These are phyloP conservation scores for Neosilurus mollespiculum DNA, from an alignment of 2,797 vertebrate genomes.

Conservation along the genomic window DNA sequence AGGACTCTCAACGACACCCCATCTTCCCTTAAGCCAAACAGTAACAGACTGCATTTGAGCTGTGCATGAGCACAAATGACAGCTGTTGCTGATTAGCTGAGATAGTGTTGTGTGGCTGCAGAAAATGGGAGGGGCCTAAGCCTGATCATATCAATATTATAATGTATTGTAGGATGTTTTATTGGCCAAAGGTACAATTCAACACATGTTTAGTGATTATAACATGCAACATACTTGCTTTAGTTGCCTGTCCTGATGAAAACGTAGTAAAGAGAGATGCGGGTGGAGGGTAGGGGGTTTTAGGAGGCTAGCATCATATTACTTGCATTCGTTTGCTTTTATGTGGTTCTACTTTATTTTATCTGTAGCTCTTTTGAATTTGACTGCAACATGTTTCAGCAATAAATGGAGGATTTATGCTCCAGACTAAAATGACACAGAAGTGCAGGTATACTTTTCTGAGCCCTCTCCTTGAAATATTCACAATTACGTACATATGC, in stretches of 20 bases:
- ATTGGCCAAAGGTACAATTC: background rate
- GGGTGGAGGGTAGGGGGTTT: background rate
- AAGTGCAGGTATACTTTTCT: background rate
- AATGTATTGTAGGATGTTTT: background rate
- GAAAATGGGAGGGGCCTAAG: background rate
- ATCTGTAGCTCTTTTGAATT: background rate
- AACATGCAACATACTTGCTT: background rate
- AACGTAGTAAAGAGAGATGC: background rate
- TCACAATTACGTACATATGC: background rate
- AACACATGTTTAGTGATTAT: background rate
- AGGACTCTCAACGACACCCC: no score
- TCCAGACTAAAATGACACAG: background rate
- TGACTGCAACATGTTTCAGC: background rate
- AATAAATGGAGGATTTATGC: constrained; percentile 4
- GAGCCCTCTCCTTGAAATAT: background rate
- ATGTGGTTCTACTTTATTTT: background rate
- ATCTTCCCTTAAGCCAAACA: no score
- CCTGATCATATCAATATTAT: background rate
- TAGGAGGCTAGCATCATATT: background rate
- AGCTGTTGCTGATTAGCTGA: no score
- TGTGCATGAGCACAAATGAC: no score
- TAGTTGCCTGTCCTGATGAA: background rate
- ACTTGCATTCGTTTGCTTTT: background rate
- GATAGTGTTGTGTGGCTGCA: no score
- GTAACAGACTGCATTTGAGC: no score